Evolutionary conservation across 1,140 invertebrate species (phyloP).

Genomic region (Drosophila trapezifrons): DNA sequence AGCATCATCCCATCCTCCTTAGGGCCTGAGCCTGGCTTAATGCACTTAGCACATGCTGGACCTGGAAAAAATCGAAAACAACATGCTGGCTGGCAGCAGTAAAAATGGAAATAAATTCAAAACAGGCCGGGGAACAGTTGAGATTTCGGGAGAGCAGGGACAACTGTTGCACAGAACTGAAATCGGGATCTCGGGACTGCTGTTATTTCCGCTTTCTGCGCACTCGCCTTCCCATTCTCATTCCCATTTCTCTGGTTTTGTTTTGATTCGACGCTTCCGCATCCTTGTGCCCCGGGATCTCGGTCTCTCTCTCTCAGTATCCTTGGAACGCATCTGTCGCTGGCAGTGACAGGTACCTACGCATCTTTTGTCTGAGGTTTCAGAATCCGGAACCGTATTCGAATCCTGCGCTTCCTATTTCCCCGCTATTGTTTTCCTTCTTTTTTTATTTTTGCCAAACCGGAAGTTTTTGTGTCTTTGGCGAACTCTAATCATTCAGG

Average conservation of each 20-base stretch:
- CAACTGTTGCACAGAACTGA: constrained; percentile 69
- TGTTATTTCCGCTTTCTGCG: constrained; percentile 67
- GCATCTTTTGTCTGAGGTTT: constrained; percentile 52
- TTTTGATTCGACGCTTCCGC: constrained; percentile 75
- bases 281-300: constrained; percentile 54
- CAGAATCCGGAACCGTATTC: constrained; percentile 22
- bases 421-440: constrained; percentile 26
- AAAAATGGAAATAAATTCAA: constrained; percentile 76
- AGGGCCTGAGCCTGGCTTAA: constrained; percentile 44
- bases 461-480: constrained; percentile 75
- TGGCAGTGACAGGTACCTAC: constrained; percentile 65
- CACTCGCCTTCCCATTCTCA: constrained; percentile 39
- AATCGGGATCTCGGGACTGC: constrained; percentile 46
- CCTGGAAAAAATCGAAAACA: constrained; percentile 19
- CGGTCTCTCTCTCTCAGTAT: constrained; percentile 1
- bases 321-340: constrained; percentile 69
- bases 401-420: constrained; percentile 50
- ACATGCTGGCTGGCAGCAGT: constrained; percentile 41
- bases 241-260: constrained; percentile 56
- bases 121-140: constrained; percentile 64
- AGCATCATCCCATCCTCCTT: constrained; percentile 20
- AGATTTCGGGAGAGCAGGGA: constrained; percentile 60
- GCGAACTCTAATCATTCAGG: constrained; percentile 60
- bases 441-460: constrained; percentile 33
- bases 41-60: constrained; percentile 62